Percentiles rank a stretch among this genome's conserved stretches.
Conservation (phyloP, 2,113 vertebrate species). For the Leuciscus idus region DNA sequence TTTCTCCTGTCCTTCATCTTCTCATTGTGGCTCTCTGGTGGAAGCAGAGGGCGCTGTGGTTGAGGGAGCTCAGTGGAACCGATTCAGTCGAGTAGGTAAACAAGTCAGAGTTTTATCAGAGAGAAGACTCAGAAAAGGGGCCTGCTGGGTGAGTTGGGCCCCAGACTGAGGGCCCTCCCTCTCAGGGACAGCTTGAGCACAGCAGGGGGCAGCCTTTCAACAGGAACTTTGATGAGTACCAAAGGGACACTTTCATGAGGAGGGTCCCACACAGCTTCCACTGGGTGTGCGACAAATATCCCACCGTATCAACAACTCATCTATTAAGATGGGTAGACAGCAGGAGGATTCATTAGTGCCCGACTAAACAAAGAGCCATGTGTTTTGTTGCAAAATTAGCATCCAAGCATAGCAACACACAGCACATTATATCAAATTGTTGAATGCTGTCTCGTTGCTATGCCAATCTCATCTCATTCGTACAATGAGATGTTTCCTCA, state of each 20-base stretch:
- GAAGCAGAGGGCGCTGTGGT: conserved; percentile 26
- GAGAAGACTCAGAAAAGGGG: background rate
- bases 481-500: background rate
- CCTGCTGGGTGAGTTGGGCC: conserved; percentile 8
- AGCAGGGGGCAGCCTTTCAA: conserved; percentile 24
- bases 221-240: conserved; percentile 10
- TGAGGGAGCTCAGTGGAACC: conserved; percentile 38
- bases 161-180: conserved; percentile 5
- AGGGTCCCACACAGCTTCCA: conserved; percentile 10
- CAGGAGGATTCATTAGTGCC: conserved; percentile 42
- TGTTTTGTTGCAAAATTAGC: conserved; percentile 2
- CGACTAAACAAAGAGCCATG: background rate
- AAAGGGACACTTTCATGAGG: background rate
- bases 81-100: conserved; percentile 30
- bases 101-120: conserved; percentile 39
- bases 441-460: conserved; percentile 8
- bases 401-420: conserved; percentile 6
- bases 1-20: conserved; percentile 12
- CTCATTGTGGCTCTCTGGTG: conserved; percentile 21
- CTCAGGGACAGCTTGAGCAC: conserved; percentile 17
- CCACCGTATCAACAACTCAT: background rate
- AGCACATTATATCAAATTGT: background rate
- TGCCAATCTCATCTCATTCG: background rate
- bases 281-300: conserved; percentile 1
- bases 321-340: conserved; percentile 12